phyloP scores from a whole-genome alignment of 2,797 vertebrate species.

The Tadarida brasiliensis region DNA sequence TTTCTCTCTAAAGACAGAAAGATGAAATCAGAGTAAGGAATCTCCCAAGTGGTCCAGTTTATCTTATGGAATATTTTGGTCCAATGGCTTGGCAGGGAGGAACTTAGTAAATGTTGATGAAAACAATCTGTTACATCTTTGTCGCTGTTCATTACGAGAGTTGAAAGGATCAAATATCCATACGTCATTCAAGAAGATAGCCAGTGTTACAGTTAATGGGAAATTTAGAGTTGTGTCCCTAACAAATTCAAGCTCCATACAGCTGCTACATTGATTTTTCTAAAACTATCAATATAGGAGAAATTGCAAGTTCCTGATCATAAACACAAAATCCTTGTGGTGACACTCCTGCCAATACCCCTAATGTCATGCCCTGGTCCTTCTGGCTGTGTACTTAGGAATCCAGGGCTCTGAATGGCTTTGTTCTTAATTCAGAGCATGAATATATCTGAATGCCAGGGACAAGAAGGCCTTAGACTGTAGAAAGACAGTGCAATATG shows the following conservation, averaged over 20 bases:
- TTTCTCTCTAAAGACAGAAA: conserved; percentile 65
- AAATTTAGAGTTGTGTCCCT: not conserved
- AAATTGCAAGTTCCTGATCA: not conserved
- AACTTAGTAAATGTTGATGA: conserved; percentile 68
- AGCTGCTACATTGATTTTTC: not conserved
- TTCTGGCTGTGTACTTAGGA: not conserved
- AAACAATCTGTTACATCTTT: conserved; percentile 72
- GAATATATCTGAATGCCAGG: accelerated
- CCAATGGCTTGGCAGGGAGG: conserved; percentile 67
- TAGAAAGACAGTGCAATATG: not conserved
- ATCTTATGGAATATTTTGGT: conserved; percentile 67
- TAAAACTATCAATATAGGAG: not conserved
- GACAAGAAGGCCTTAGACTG: not conserved
- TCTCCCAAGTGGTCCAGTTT: conserved; percentile 61
- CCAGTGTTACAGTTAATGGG: not conserved
- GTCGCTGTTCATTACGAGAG: conserved; percentile 60
- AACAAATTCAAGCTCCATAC: not conserved
- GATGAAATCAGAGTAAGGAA: conserved; percentile 65
- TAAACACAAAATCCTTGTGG: not conserved
- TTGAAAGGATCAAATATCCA: conserved; percentile 34
- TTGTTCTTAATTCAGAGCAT: not conserved
- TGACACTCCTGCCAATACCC: too few relatives aligned
- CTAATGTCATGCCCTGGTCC: not conserved
- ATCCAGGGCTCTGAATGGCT: not conserved
- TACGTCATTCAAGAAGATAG: conserved; percentile 30